These are phyloP conservation scores for Thymelicus sylvestris DNA, from an alignment of 2,888 invertebrate genomes.

Conservation along the genomic window DNA sequence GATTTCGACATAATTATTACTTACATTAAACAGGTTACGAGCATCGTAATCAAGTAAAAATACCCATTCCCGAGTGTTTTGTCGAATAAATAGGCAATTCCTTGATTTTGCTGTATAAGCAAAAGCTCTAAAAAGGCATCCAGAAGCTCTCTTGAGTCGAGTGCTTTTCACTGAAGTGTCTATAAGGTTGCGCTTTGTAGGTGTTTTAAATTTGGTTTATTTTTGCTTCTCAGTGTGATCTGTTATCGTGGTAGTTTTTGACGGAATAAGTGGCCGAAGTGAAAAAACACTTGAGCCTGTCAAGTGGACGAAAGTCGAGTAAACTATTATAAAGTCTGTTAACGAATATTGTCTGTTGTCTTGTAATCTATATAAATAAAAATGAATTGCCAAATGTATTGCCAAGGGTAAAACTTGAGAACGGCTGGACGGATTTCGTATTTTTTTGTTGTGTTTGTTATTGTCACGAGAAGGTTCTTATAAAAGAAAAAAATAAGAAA, in stretches of 20 bases:
- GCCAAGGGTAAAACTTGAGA: no score
- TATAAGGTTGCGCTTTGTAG: conserved; percentile 39
- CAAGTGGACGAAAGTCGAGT: background rate
- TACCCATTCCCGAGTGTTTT: conserved; percentile 9
- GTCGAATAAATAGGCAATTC: conserved; percentile 19
- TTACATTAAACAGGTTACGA: background rate
- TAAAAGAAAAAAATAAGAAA: no score
- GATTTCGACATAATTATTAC: background rate
- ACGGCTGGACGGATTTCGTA: no score
- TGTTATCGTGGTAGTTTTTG: background rate
- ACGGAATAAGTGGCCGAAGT: background rate
- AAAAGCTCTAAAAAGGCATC: conserved; percentile 34
- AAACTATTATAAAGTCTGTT: no score
- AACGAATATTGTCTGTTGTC: no score
- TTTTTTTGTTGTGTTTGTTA: no score
- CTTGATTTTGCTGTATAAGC: conserved; percentile 28
- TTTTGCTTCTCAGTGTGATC: conserved; percentile 4
- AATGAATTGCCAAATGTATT: no score
- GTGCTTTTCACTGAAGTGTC: conserved; percentile 46
- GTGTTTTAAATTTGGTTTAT: conserved; percentile 23
- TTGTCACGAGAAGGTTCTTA: no score
- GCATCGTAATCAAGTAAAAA: conserved; percentile 2
- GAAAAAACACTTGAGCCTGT: background rate
- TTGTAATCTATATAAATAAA: no score
- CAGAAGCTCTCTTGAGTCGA: conserved; percentile 54